phyloP scores from a whole-genome alignment of 2,797 vertebrate genomes.

The Syndactyla subalaris region DNA sequence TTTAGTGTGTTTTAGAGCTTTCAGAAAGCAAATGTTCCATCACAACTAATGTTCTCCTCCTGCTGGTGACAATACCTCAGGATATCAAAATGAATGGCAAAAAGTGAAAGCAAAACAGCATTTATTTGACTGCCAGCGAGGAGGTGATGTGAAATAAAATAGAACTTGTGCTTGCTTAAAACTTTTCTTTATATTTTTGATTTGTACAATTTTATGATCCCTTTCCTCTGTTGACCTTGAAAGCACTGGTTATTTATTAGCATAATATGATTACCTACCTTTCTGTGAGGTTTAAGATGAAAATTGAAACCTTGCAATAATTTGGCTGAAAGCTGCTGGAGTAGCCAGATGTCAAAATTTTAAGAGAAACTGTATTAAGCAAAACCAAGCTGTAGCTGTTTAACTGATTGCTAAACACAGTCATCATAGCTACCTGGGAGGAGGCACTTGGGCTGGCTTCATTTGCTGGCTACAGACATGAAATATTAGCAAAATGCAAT shows the following conservation, averaged over 20 bases:
- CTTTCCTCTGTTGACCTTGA: conserved; percentile 56
- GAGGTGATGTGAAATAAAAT: conserved; percentile 27
- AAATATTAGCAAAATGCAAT: conserved; percentile 36
- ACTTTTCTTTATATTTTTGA: conserved; percentile 20
- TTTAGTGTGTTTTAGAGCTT: not conserved
- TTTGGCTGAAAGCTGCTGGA: conserved; percentile 68
- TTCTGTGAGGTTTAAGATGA: conserved; percentile 54
- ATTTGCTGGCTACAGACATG: conserved; percentile 52
- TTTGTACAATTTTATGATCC: not conserved
- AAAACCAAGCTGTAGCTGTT: conserved; percentile 42
- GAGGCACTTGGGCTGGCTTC: conserved; percentile 24
- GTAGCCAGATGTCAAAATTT: conserved; percentile 63
- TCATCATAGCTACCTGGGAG: conserved; percentile 31
- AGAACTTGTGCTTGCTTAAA: not conserved
- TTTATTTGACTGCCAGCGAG: not conserved
- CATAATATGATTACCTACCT: conserved; percentile 54
- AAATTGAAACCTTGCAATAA: conserved; percentile 70
- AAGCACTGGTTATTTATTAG: conserved; percentile 64
- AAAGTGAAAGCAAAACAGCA: not conserved
- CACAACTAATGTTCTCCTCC: not conserved
- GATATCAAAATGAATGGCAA: not conserved
- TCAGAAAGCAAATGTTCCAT: not conserved
- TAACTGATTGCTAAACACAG: conserved; percentile 45
- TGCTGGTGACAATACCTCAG: not conserved
- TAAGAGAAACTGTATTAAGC: conserved; percentile 59